These are phyloP conservation scores for Phrynocephalus vlangalii DNA, from an alignment of 2,797 vertebrate species.

Conservation along the genomic window DNA sequence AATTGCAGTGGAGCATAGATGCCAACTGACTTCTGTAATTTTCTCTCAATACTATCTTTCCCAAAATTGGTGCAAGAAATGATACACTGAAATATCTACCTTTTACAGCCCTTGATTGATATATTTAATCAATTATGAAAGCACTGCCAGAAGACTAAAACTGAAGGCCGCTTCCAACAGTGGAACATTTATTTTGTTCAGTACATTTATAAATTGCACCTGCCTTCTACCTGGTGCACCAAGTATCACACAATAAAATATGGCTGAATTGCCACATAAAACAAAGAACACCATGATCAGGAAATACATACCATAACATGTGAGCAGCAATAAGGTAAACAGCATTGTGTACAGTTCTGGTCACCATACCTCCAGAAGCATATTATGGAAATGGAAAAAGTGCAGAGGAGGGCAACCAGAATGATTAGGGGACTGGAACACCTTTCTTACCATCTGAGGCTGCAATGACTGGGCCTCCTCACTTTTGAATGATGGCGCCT, in stretches of 20 bases:
- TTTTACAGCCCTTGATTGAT: not conserved
- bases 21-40: not conserved
- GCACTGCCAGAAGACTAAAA: not conserved
- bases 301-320: not conserved
- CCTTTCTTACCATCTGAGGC: too few relatives aligned
- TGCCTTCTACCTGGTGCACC: not conserved
- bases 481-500: too few relatives aligned
- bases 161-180: not conserved
- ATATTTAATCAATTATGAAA: not conserved
- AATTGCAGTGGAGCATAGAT: not conserved
- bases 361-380: too few relatives aligned
- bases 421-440: too few relatives aligned
- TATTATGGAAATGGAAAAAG: too few relatives aligned
- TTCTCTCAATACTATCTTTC: not conserved
- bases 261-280: not conserved
- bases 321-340: not conserved
- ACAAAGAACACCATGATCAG: not conserved
- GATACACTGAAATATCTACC: not conserved
- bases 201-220: not conserved
- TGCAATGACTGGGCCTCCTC: too few relatives aligned
- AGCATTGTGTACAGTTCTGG: too few relatives aligned
- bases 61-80: not conserved
- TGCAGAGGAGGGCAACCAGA: too few relatives aligned
- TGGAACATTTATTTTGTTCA: not conserved
- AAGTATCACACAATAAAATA: not conserved